Conservation (phyloP, 2,113 vertebrate genomes). For the Arizona elegans region DNA sequence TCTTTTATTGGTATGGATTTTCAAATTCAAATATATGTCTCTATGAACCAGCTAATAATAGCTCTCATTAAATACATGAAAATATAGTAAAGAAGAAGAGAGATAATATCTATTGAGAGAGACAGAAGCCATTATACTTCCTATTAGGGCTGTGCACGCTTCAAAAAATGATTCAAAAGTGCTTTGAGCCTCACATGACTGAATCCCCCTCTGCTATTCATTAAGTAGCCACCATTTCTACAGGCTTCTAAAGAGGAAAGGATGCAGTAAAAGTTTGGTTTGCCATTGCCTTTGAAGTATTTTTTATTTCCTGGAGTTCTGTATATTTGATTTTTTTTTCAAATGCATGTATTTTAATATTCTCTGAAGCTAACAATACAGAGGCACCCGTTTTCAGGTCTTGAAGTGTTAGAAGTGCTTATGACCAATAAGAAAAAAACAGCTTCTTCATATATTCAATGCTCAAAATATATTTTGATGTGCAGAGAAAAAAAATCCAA, state of each 20-base stretch:
- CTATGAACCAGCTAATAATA: not conserved
- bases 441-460: constrained; percentile 67
- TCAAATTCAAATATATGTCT: not conserved
- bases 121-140: not conserved
- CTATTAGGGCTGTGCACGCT: not conserved
- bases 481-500: constrained; percentile 65
- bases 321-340: constrained; percentile 17
- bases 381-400: constrained; percentile 58
- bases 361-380: constrained; percentile 47
- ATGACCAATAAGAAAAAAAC: constrained; percentile 71
- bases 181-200: not conserved
- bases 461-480: constrained; percentile 78
- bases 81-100: not conserved
- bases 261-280: constrained; percentile 29
- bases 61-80: not conserved
- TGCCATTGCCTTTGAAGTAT: constrained; percentile 35
- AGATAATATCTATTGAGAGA: not conserved
- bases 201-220: not conserved
- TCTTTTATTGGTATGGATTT: not conserved
- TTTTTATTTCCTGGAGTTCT: constrained; percentile 42
- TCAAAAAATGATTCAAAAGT: not conserved
- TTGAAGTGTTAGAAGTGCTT: constrained; percentile 63
- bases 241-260: not conserved
- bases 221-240: not conserved
- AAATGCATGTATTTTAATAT: constrained; percentile 50